Base-by-base conservation (phyloP, 2,888 invertebrate species). In the Trisateles emortualis region DNA sequence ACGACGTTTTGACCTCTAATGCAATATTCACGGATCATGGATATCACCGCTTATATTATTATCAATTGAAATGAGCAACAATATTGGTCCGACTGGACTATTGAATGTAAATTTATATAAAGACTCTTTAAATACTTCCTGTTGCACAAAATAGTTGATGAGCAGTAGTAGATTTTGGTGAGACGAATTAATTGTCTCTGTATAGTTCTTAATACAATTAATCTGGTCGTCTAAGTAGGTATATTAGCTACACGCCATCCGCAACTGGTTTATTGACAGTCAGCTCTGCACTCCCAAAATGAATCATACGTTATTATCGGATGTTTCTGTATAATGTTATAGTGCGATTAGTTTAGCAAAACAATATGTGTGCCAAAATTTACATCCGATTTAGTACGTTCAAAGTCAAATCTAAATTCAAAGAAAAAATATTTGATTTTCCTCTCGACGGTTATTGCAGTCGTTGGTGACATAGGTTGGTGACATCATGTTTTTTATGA, bases 211-310 rank as follows among this genome's bases (percentile, higher is more conserved):
- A 82, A n/a, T n/a, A n/a, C n/a, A n/a, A 82, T 82, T 75, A 80
- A 78, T 72, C 67, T 67, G 63, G 59, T 61, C 57, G 61, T 48
- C 56, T 33, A 13, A 3, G 6, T 6, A 8, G 40, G 19, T 39
- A 4, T 65, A 59, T 60, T 68, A 53, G 26, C 59, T 49, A 64
- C 64, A 68, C 64, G 63, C 68, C 63, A 68, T 72, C 57, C 52
- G 52, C 67, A 75, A 77, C 81, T 79, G 71, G 79, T 82, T 81
- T 85, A 86, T 85, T 86, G 81, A 75, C 74, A 87, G 86, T 84
- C 83, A 76, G 75, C 59, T 72, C 73, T 74, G 72, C 71, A 61
- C 64, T 52, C 67, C 64, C 64, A 71, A 76, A 82, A 82, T 82
- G 79, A 87, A 86, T 85, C 75, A 82, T 81, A 81, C 63, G 67